Percentiles rank a stretch among this genome's conserved stretches.
Conservation (phyloP, 1,140 invertebrate species). For the Bombus pyrosoma region DNA sequence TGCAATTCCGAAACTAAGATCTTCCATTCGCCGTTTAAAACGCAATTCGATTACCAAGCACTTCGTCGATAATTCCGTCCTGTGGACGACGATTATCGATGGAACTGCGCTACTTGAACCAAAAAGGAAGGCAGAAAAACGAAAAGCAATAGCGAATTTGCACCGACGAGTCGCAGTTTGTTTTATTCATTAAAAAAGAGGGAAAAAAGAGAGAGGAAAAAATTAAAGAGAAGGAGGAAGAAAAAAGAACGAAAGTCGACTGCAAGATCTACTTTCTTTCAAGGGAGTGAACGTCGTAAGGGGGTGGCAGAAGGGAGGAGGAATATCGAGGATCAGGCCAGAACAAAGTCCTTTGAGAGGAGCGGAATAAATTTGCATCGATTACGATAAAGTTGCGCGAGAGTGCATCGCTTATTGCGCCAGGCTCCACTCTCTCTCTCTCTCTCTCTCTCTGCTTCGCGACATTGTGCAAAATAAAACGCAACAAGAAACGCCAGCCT, state of each 20-base stretch:
- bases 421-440: not conserved
- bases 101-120: not conserved
- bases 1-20: not conserved
- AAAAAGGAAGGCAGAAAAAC: not conserved
- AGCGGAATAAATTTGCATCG: conserved; percentile 54
- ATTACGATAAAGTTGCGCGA: conserved; percentile 51
- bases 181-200: conserved; percentile 39
- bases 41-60: not conserved
- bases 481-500: not conserved
- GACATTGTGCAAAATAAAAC: conserved; percentile 31
- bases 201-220: not conserved
- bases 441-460: not conserved
- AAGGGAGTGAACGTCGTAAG: not conserved
- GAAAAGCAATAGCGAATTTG: conserved; percentile 12
- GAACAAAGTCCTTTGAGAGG: conserved; percentile 47
- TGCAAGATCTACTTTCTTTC: conserved; percentile 44
- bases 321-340: conserved; percentile 48
- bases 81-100: conserved; percentile 7
- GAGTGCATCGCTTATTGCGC: conserved; percentile 47
- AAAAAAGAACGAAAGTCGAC: not conserved
- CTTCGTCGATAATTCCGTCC: not conserved
- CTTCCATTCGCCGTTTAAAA: not conserved
- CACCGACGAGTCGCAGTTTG: conserved; percentile 17
- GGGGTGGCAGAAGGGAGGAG: not conserved
- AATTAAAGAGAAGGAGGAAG: not conserved